phyloP scores from a whole-genome alignment of 2,888 invertebrate genomes.

The Idaea dimidiata region DNA sequence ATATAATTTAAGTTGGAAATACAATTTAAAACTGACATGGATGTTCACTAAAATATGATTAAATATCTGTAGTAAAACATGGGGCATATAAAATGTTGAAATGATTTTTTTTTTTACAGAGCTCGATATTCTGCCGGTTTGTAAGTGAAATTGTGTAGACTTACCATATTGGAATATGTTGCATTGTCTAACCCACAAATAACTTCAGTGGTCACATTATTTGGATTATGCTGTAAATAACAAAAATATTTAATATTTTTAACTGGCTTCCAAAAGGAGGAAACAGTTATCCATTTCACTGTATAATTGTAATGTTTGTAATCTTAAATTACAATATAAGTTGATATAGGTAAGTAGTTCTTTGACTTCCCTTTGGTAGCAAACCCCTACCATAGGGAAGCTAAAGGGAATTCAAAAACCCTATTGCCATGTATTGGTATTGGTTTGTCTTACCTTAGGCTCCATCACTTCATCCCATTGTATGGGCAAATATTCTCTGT shows the following conservation, averaged over 20 bases:
- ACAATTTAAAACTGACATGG: no score
- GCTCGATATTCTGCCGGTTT: not conserved
- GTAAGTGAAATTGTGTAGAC: constrained; percentile 8
- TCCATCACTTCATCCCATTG: constrained; percentile 72
- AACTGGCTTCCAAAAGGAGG: no score
- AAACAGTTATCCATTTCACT: no score
- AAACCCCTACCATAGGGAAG: constrained; percentile 14
- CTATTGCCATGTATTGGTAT: no score
- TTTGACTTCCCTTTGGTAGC: not conserved
- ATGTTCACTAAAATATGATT: no score
- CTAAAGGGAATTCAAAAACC: constrained; percentile 14
- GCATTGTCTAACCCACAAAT: constrained; percentile 55
- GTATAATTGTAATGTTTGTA: no score
- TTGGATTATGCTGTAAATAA: constrained; percentile 51
- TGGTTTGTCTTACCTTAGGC: constrained; percentile 39
- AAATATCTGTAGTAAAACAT: no score
- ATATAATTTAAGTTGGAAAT: no score
- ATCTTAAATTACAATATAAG: no score
- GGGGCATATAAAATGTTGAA: no score
- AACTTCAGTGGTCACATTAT: constrained; percentile 47
- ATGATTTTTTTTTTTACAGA: no score
- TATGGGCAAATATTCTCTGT: constrained; percentile 51
- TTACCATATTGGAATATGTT: constrained; percentile 62
- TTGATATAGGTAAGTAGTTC: no score
- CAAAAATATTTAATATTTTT: constrained; percentile 12